Base-by-base conservation (phyloP, 2,888 invertebrate species). In the Geotrupes spiniger region DNA sequence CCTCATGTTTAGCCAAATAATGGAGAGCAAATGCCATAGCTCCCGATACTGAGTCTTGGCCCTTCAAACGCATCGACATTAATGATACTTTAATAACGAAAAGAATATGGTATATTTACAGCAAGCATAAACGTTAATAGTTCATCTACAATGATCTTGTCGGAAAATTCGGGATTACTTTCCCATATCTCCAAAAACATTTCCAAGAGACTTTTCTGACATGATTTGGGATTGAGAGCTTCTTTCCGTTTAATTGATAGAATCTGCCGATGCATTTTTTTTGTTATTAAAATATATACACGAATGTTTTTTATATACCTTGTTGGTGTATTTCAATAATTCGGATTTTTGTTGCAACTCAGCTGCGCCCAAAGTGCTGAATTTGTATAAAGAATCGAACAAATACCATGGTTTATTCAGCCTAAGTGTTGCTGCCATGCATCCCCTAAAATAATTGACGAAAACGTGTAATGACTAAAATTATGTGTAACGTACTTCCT, bases 121-220 rank as follows among this genome's bases (percentile, higher is more conserved):
- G 82, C 82, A 28, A 83, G 62, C 81, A 82, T 82, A 57, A 82
- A 82, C 0, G 82, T 82, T 51, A 79, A 79, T 2, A 78, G 74
- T 63, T 82, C 82, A 57, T 81, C 75, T 1, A 82, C 69, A 33
- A 82, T 76, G 55, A 81, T 81, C 10, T 79, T 75, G 51, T 81
- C 78, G 0, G 74, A 75, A 57, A 82, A 79, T 39, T 64, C 61
- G 1, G 73, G 66, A 64, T 78, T 73, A 12, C 64, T 72, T 51
- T 77, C 75, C 1, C 75, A 73, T 36, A 78, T 73, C 47, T 79
- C 77, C 10, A 81, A 73, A 72, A 82, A 75, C 47, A 74, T 76
- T 42, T 81, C 78, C 14, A 82, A 61, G 1, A 81, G 39, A 26
- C 14, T 46, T 38, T 42, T 2, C 17, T 21, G 21, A 6, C 4